Base-by-base conservation (phyloP, 2,888 invertebrate genomes). In the Atethmia centrago region DNA sequence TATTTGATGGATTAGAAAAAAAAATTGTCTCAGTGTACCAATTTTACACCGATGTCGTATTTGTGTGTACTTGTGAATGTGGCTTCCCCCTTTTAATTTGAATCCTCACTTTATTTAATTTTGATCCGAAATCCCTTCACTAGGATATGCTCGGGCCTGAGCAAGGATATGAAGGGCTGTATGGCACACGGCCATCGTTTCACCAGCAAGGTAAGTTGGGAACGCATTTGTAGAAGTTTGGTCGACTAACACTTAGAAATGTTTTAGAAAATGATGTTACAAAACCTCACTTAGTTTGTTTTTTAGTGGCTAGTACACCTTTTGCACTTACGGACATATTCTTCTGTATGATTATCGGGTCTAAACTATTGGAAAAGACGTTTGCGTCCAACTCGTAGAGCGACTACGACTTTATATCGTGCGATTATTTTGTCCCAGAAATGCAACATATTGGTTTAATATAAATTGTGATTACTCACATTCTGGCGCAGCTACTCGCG, bases 61-160 rank as follows among this genome's bases (percentile, higher is more conserved):
- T 75, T 47, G 67, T 78, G 58, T 77, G 68, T 70, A 59, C 55
- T 80, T 71, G 68, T 79, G 78, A 67, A 61, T 84, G 83, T 83
- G 21, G 84, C 87, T 86, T 87, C 47, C 73, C 78, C 84, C 78
- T 80, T 85, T 79, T 73, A 77, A 83, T 70, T 86, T 79, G 58
- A 81, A 67, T 88, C 91, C 90, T 88, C 80, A 88, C 89, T 91
- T 90, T 89, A 84, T 88, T 85, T 86, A 82, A 87, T 87, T 87
- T 87, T 90, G 86, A 85, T 90, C 88, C 88, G 89, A 86, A 92
- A 91, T 92, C 91, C 90, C 85, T 94, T 95, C 90, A 93, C 77
- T 97, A 98, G 98, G 99, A 98, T 95, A 98, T 98, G 97, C 97
- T 98, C 95, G 98, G 98, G 92, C 98, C 98, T 90, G 99, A 99